Evolutionary conservation across 2,888 invertebrate genomes (phyloP), one percentile per base, ranked within the genome.

Genomic region (Drosophila vallismaia): DNA sequence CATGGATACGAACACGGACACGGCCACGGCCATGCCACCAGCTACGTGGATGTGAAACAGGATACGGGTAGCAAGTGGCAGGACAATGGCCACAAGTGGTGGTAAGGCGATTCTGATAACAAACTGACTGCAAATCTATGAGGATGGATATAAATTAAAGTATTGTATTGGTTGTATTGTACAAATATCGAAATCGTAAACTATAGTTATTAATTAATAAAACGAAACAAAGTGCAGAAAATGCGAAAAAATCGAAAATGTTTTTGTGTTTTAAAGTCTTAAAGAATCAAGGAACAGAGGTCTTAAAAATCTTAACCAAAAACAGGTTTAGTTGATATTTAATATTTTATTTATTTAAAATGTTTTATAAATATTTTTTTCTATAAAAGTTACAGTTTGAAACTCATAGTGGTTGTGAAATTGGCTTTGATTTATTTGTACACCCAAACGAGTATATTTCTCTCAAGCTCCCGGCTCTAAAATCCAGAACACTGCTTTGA

Each of bases 41-140:
- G 89, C 64, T 90, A 90, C 69, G 82, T 71, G 19, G 80, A 89
- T 26, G 71, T 90, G 10, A 88, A 90, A 19, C 90, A 88, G 59
- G 82, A 85, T 9, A 82, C 74, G 0, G 49, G 28, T 57, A 73
- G 73, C 66, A 84, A 81, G 62, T 69, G 79, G 76, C 89, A 87
- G 55, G 79, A 85, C 10, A 71, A 79, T 0, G 69, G 42, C 69
- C 70, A 63, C 64, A 78, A 81, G 60, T 71, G 79, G 77, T 82
- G 71, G 75, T 55, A 53, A 60, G n/a, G 4, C 29, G 38, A 3
- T 6, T 26, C 5, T 42, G 19, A 19, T 10, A 24, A 24, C 4
- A 44, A 44, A 51, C 29, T 46, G 44, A 46, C 40, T 31, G 31
- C 5, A 31, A 46, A 2, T 28, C 45, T 14, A 51, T 38, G 38